Conservation (phyloP, 2,113 vertebrate species). For the Nyctibius bracteatus region DNA sequence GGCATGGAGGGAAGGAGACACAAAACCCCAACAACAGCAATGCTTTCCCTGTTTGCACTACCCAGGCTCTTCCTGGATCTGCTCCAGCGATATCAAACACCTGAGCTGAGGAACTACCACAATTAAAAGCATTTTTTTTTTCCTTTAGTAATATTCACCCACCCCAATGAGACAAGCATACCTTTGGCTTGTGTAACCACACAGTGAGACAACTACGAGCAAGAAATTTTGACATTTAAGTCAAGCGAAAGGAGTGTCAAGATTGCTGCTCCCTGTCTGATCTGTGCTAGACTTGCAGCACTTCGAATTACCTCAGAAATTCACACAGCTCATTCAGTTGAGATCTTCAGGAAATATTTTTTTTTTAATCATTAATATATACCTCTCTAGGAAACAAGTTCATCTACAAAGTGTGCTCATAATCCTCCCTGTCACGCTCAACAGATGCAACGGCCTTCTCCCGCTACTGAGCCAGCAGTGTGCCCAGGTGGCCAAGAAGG, state of each 20-base stretch:
- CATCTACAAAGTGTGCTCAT: neutral
- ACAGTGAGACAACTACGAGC: neutral
- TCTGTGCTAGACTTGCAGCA: neutral
- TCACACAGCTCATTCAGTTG: neutral
- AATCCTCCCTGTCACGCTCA: neutral
- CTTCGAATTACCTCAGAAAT: neutral
- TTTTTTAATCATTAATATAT: neutral
- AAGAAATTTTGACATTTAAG: neutral
- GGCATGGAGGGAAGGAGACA: neutral
- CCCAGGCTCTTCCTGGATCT: neutral
- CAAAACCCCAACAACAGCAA: rapidly evolving
- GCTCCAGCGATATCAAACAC: neutral
- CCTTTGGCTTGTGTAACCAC: neutral
- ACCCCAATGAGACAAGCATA: neutral
- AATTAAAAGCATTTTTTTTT: neutral
- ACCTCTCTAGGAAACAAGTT: neutral
- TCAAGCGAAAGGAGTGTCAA: neutral
- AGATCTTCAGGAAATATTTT: neutral
- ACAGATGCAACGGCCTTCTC: neutral
- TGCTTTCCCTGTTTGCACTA: neutral
- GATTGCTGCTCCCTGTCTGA: neutral
- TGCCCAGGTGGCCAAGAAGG: too few species aligned
- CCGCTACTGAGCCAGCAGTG: too few species aligned
- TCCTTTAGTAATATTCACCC: neutral
- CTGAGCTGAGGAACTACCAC: neutral